These are phyloP conservation scores for Dexiosoma caninum DNA, from an alignment of 2,888 invertebrate species.

Conservation along the genomic window DNA sequence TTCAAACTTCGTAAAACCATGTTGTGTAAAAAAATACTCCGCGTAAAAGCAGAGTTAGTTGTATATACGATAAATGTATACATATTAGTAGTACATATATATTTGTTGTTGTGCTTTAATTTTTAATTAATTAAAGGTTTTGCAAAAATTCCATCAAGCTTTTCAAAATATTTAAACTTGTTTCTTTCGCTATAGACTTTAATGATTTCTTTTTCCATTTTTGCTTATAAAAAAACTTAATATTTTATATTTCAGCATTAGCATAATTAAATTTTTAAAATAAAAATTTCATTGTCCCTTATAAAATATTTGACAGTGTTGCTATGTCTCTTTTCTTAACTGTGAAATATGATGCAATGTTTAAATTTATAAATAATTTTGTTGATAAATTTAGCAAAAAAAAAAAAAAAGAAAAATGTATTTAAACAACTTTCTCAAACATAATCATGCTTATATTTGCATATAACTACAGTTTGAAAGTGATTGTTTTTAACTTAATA, in stretches of 20 bases:
- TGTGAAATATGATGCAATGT: constrained; percentile 49
- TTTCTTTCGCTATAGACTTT: not conserved
- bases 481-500: constrained; percentile 7
- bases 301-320: not conserved
- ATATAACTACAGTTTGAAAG: not conserved
- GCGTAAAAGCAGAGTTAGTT: too few species aligned
- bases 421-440: constrained; percentile 22
- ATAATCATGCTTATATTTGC: constrained; percentile 30
- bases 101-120: too few species aligned
- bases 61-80: too few species aligned
- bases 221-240: not conserved
- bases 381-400: not conserved
- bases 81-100: too few species aligned
- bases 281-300: not conserved
- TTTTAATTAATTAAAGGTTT: not conserved
- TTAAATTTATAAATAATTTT: not conserved
- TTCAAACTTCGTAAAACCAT: too few species aligned
- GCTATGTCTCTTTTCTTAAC: not conserved
- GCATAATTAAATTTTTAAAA: not conserved
- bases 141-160: too few species aligned
- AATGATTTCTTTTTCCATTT: not conserved
- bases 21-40: too few species aligned
- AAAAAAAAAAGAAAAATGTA: not conserved
- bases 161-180: not conserved
- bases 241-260: not conserved